Percentiles rank a stretch among this genome's conserved stretches.
phyloP scores from a whole-genome alignment of 2,113 vertebrate genomes.

The Microcebus griseorufus region DNA sequence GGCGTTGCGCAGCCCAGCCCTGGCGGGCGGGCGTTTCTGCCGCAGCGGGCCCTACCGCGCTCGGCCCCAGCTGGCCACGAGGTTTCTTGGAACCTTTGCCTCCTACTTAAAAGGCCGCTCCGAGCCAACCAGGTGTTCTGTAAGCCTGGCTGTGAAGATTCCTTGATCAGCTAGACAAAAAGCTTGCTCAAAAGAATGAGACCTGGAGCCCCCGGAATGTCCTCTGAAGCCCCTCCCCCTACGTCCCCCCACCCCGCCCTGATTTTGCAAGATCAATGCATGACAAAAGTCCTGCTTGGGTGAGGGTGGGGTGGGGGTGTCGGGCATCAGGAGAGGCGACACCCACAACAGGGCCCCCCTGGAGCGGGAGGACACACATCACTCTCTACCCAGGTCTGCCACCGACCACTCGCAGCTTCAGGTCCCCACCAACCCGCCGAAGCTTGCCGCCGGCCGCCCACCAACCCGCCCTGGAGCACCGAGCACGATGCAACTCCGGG shows the following conservation, averaged over 20 bases:
- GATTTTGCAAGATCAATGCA: fast-evolving
- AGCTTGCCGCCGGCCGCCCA: fast-evolving
- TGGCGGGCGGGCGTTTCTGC: neutral
- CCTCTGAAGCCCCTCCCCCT: neutral
- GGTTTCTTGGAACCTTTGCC: neutral
- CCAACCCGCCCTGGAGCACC: fast-evolving
- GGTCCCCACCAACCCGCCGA: neutral
- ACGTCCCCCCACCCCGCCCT: neutral
- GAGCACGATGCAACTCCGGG: fast-evolving
- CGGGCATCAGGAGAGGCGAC: too few species aligned
- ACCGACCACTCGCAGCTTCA: neutral
- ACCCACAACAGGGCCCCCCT: neutral
- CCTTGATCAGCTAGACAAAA: neutral
- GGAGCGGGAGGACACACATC: fast-evolving
- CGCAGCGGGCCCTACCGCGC: fast-evolving
- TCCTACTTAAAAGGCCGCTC: slow-evolving; percentile 40
- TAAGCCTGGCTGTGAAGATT: neutral
- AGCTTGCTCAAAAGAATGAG: neutral
- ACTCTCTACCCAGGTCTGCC: fast-evolving
- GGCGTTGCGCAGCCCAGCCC: neutral
- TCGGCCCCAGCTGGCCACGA: neutral
- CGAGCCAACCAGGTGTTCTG: slow-evolving; percentile 39
- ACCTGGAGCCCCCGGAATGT: fast-evolving
- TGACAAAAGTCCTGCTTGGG: neutral
- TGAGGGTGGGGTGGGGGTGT: neutral